Evolutionary conservation across 2,888 invertebrate species (phyloP).

Genomic region (Tenthredo scrophulariae): DNA sequence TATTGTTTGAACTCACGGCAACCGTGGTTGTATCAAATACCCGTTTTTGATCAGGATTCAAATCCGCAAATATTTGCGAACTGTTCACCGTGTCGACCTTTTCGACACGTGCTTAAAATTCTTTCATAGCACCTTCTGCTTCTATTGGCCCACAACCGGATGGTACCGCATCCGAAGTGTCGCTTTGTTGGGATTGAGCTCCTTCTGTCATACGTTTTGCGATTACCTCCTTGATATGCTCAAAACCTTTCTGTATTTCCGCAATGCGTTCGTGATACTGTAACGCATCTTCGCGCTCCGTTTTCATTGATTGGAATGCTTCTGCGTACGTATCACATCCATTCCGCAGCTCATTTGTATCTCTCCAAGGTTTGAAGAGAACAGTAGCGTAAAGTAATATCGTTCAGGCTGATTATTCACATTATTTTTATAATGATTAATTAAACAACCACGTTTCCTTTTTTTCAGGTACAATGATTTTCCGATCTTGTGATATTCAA

Average conservation of each 20-base stretch:
- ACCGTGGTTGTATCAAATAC: background rate
- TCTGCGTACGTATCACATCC: constrained; percentile 61
- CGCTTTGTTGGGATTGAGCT: constrained; percentile 27
- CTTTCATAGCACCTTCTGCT: constrained; percentile 58
- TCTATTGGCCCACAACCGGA: constrained; percentile 44
- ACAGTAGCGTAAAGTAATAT: background rate
- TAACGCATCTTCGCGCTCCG: constrained; percentile 57
- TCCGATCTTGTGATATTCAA: too few relatives aligned
- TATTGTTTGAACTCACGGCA: constrained; percentile 53
- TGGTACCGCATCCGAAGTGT: background rate
- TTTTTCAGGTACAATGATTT: too few relatives aligned
- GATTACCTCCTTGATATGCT: constrained; percentile 50
- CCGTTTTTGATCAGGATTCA: constrained; percentile 61
- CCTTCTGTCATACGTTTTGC: constrained; percentile 43
- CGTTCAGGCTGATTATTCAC: constrained; percentile 1
- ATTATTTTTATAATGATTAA: constrained; percentile 24
- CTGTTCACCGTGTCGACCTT: constrained; percentile 60
- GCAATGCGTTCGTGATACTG: too few relatives aligned
- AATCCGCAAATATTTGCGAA: constrained; percentile 59
- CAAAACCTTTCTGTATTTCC: too few relatives aligned
- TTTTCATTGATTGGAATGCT: constrained; percentile 58
- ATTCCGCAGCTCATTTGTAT: constrained; percentile 59
- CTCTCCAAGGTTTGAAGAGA: constrained; percentile 64
- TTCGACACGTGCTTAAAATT: too few relatives aligned
- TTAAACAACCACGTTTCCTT: too few relatives aligned